Evolutionary conservation across 2,113 vertebrate species (phyloP), one percentile per base, ranked within the genome.

Genomic region (Anhinga rufa): DNA sequence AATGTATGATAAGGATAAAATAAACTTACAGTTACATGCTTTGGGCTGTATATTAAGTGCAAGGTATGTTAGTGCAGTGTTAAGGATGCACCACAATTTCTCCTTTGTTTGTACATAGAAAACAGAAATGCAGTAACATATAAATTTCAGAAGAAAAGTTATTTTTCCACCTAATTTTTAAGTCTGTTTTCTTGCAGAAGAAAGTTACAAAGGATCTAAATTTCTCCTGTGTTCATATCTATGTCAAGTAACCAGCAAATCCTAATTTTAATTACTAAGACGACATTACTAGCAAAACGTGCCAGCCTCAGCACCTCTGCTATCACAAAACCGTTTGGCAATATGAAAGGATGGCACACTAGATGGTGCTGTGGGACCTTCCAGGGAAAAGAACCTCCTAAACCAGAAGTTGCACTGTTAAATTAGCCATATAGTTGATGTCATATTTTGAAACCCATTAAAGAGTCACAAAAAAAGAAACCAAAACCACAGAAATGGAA

Each of bases 301-400:
- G 42, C 42, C 64, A 64, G n/a, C n/a, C 82, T 55, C 80, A 58
- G 48, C 78, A 85, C 42, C 92, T 62, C 70, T 71, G 44, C 48
- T 34, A n/a, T 42, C 80, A 80, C 68, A 92, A 92, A 95, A 25
- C 25, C 79, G 38, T 36, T 48, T 79, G 89, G 76, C 44, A 92
- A 61, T 66, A 80, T 32, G 83, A 95, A 92, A 92, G 38, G 26
- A 62, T 51, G n/a, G 46, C 93, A 81, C 98, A 95, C 98, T 98
- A 98, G 98, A 95, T 98, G 98, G 98, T 92, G 96, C 98, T 98
- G 98, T 98, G 97, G 97, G 95, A 97, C 97, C 98, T 98, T 98
- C 77, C 84, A 97, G 88, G 81, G 84, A 82, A 85, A 88, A 75
- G 31, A 90, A 46, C 14, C 6, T 69, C 16, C 32, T 49, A 29